Evolutionary conservation across 1,140 invertebrate genomes (phyloP).

Genomic region (Elymnias hypermnestra): DNA sequence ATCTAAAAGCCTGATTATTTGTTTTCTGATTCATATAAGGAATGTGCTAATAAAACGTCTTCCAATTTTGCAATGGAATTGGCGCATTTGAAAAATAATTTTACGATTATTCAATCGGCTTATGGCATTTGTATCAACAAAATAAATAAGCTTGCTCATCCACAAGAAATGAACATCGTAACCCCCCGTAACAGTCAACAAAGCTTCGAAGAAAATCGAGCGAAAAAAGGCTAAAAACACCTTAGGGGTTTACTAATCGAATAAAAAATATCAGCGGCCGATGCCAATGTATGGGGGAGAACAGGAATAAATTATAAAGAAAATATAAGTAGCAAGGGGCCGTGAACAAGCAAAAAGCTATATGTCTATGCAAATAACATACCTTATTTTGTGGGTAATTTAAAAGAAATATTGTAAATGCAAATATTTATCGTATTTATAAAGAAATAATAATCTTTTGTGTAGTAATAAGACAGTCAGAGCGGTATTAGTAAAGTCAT

Average conservation of each 20-base stretch:
- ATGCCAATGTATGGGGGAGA: conserved; percentile 72
- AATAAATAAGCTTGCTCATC: conserved; percentile 68
- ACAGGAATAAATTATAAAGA: conserved; percentile 76
- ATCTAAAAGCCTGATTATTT: no score
- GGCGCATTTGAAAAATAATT: no score
- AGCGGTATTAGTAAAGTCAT: no score
- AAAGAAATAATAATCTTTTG: no score
- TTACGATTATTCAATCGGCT: neutral
- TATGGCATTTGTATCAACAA: conserved; percentile 18
- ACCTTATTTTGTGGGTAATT: conserved; percentile 22
- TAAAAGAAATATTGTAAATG: neutral
- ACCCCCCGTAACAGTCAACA: conserved; percentile 71
- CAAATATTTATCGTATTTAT: no score
- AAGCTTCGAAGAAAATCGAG: conserved; percentile 75
- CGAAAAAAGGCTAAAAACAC: conserved; percentile 77
- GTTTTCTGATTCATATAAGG: no score
- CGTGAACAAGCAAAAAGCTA: conserved; percentile 57
- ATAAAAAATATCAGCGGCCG: conserved; percentile 77
- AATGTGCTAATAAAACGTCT: no score
- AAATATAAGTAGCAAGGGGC: conserved; percentile 68
- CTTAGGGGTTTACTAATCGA: conserved; percentile 78
- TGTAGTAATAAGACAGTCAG: no score
- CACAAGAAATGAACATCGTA: conserved; percentile 71
- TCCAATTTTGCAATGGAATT: no score
- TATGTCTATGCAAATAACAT: conserved; percentile 34